Evolutionary conservation across 2,113 vertebrate species (phyloP), one percentile per base, ranked within the genome.

Genomic region (Cacatua alba): DNA sequence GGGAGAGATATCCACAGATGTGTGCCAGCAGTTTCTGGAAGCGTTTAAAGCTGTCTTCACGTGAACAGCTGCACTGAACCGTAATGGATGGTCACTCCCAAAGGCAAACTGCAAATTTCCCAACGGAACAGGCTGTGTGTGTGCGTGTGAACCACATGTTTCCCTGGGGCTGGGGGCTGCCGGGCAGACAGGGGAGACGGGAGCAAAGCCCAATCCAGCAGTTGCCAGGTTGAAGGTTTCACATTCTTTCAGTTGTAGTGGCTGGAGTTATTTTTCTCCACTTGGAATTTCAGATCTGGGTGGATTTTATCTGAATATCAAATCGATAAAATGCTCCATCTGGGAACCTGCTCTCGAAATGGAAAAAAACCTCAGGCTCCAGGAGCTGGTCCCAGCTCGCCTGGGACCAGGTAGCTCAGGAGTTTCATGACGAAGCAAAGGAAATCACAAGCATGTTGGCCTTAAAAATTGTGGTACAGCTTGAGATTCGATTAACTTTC

Each of bases 21-120:
- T 95, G 98, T 98, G 97, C 97, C 96, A 97, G 96, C 97, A 97
- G 97, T 94, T 98, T 97, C 96, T 98, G 98, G 94, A 97, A 95
- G 96, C 96, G 96, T 94, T 98, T 96, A 89, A 90, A 97, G 97
- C 97, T 98, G 98, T 98, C 97, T 97, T 93, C 98, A 98, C 94
- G 95, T 98, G 96, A 98, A 98, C 98, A 98, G 98, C 98, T 98
- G 97, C 96, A 48, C 96, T 63, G 85, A 65, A 93, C 90, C 24
- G 3, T 94, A 97, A 97, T 96, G 92, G 94, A 97, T 94, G 86
- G 95, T 79, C 94, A 94, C 86, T 97, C 91, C 94, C 91, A 88
- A 89, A 94, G 55, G 76, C 81, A 68, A 26, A 95, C 86, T 76
- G 82, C 81, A 95, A 57, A 77, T 74, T 92, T 96, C 91, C 85